These are phyloP conservation scores for Sinopyrophorus schimmeli DNA, from an alignment of 2,888 invertebrate genomes.

Conservation along the genomic window DNA sequence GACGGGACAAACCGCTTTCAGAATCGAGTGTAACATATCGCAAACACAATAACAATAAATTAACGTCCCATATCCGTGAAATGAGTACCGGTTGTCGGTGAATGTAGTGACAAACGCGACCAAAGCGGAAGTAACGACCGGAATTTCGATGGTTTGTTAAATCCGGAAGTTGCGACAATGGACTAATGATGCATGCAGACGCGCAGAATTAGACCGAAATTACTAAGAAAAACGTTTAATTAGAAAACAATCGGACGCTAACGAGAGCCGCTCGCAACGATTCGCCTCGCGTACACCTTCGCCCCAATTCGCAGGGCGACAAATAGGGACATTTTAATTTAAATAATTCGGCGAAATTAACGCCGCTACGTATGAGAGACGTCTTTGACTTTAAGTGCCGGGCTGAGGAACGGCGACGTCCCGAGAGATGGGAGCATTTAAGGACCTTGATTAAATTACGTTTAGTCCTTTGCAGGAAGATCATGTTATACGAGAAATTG, in stretches of 20 bases:
- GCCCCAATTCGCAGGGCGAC: constrained; percentile 9
- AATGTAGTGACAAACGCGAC: constrained; percentile 47
- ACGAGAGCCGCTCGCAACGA: constrained; percentile 24
- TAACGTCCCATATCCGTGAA: constrained; percentile 27
- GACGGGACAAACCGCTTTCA: too few species aligned
- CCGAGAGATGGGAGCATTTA: constrained; percentile 12
- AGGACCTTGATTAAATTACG: constrained; percentile 24
- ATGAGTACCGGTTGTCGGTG: constrained; percentile 22
- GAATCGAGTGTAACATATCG: constrained; percentile 27
- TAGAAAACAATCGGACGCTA: constrained; percentile 21
- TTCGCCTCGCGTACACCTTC: constrained; percentile 6
- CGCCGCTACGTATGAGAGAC: constrained; percentile 17
- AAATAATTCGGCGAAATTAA: constrained; percentile 20
- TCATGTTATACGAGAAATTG: constrained; percentile 14
- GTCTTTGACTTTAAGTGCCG: constrained; percentile 17
- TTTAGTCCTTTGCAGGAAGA: constrained; percentile 17
- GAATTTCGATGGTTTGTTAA: constrained; percentile 47
- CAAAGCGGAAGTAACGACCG: constrained; percentile 46
- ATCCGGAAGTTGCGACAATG: constrained; percentile 45
- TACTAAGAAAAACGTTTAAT: constrained; percentile 26
- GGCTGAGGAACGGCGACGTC: constrained; percentile 14
- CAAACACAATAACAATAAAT: constrained; percentile 29
- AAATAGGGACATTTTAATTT: constrained; percentile 25
- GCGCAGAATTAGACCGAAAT: too few species aligned
- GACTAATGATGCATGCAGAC: constrained; percentile 37